Evolutionary conservation across 2,113 vertebrate genomes (phyloP).

Genomic region (Sardina pilchardus): DNA sequence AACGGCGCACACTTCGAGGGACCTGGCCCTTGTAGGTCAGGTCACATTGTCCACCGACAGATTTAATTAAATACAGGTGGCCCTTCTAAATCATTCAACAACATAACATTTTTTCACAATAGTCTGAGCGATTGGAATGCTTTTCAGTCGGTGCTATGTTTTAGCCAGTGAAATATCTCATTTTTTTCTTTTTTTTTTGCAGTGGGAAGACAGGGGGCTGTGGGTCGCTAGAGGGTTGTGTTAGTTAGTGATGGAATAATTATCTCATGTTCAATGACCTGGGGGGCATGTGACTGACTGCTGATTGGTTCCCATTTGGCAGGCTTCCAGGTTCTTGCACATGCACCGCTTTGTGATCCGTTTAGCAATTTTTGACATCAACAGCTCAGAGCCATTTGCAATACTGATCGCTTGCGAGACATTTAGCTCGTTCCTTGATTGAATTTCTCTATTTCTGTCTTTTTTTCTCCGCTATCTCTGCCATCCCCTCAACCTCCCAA

Average conservation of each 20-base stretch:
- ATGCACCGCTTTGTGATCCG: not conserved
- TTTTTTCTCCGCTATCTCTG: not conserved
- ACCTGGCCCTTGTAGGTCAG: not conserved
- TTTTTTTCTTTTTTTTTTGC: not conserved
- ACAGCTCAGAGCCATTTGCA: slow-evolving; percentile 6
- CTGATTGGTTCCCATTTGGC: slow-evolving; percentile 23
- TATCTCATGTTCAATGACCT: slow-evolving; percentile 22
- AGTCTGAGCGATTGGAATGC: not conserved
- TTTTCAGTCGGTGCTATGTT: not conserved
- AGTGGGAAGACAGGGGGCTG: not conserved
- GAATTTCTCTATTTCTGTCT: not conserved
- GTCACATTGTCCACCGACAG: not conserved
- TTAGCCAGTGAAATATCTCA: too few species aligned
- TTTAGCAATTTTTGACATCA: slow-evolving; percentile 14
- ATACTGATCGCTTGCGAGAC: not conserved
- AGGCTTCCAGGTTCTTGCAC: slow-evolving; percentile 18
- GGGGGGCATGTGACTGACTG: slow-evolving; percentile 11
- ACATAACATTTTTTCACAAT: not conserved
- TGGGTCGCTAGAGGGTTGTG: not conserved
- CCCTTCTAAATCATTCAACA: not conserved
- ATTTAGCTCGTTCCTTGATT: not conserved
- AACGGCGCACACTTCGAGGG: not conserved
- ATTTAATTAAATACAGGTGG: not conserved
- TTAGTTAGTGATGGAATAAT: slow-evolving; percentile 27
- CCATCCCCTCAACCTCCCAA: not conserved